Percentiles rank a stretch among this genome's conserved stretches.
phyloP scores from a whole-genome alignment of 2,888 invertebrate species.

The Napeogenes inachia region DNA sequence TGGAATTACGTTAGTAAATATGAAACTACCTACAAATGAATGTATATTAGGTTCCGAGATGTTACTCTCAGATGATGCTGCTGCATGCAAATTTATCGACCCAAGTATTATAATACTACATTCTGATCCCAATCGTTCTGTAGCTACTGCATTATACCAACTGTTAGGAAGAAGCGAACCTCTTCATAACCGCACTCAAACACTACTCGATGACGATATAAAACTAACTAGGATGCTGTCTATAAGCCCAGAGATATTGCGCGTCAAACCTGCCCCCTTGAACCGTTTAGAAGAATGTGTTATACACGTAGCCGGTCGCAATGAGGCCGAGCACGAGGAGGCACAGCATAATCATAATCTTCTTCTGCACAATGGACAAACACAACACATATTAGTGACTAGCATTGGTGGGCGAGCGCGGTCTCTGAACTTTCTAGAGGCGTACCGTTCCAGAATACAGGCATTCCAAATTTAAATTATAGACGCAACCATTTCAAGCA shows the following conservation, averaged over 20 bases:
- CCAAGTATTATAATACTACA: constrained; percentile 36
- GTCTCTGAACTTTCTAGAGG: constrained; percentile 19
- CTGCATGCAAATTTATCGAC: constrained; percentile 58
- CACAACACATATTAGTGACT: constrained; percentile 68
- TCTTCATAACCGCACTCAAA: constrained; percentile 26
- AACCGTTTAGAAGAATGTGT: constrained; percentile 71
- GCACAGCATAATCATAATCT: constrained; percentile 95
- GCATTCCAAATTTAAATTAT: neutral
- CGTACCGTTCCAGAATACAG: constrained; percentile 19
- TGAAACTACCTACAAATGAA: too few relatives aligned
- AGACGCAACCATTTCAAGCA: constrained; percentile 4
- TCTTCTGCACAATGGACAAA: constrained; percentile 87
- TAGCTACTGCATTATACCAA: constrained; percentile 29
- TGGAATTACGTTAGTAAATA: too few relatives aligned
- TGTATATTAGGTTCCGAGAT: too few relatives aligned
- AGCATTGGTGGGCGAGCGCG: constrained; percentile 53
- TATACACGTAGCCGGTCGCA: constrained; percentile 75
- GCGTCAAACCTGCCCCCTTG: constrained; percentile 71
- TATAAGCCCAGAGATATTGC: constrained; percentile 54
- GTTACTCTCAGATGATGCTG: constrained; percentile 6
- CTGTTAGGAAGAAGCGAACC: constrained; percentile 23
- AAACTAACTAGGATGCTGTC: constrained; percentile 52
- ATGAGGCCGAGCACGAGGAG: constrained; percentile 88
- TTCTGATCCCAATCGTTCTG: constrained; percentile 36
- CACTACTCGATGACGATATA: constrained; percentile 45